Evolutionary conservation across 2,113 vertebrate genomes (phyloP).

Genomic region (Ranitomeya variabilis): DNA sequence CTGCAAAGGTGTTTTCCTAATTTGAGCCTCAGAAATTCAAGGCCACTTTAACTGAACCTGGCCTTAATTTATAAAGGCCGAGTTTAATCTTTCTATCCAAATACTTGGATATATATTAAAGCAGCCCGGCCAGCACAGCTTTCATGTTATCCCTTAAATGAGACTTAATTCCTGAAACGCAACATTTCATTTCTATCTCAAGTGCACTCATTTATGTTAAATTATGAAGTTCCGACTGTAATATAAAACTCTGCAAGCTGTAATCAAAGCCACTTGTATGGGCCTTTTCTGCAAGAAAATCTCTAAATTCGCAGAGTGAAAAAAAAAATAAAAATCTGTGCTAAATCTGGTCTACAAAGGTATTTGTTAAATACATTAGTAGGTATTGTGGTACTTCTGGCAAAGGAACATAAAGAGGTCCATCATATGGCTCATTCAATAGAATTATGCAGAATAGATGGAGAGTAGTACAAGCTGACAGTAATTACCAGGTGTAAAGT

Average conservation of each 20-base stretch:
- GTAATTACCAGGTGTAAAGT: background rate
- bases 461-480: background rate
- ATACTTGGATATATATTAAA: slow-evolving; percentile 25
- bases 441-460: background rate
- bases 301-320: slow-evolving; percentile 27
- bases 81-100: background rate
- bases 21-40: background rate
- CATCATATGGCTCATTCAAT: background rate
- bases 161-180: slow-evolving; percentile 18
- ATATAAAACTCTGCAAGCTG: slow-evolving; percentile 3
- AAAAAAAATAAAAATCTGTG: background rate
- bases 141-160: slow-evolving; percentile 14
- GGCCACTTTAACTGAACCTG: background rate
- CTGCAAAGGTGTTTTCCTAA: background rate
- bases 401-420: background rate
- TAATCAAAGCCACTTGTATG: slow-evolving; percentile 11
- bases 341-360: background rate
- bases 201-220: slow-evolving; percentile 21
- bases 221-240: slow-evolving; percentile 13
- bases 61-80: background rate
- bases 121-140: background rate
- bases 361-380: background rate
- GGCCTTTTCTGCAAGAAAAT: background rate
- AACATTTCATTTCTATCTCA: slow-evolving; percentile 15
- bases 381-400: background rate